phyloP scores from a whole-genome alignment of 2,888 invertebrate genomes.

The Lottia gigantea region DNA sequence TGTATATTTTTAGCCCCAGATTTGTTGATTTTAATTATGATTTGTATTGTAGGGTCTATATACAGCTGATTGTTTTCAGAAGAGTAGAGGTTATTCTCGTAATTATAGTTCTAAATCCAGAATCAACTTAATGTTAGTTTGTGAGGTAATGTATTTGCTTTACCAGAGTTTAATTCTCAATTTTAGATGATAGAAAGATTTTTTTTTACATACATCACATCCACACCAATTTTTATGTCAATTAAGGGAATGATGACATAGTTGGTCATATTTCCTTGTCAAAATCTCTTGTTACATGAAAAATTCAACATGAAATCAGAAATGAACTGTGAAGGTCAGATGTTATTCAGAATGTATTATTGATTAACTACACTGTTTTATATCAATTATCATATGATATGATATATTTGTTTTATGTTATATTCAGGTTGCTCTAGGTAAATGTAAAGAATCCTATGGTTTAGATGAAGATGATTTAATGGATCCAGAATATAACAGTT shows the following conservation, averaged over 20 bases:
- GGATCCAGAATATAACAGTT: constrained; percentile 54
- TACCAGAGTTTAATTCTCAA: no score
- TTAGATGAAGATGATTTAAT: constrained; percentile 46
- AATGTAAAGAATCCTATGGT: constrained; percentile 42
- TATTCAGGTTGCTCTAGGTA: constrained; percentile 63
- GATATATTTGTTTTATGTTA: constrained; percentile 12
- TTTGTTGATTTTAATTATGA: neutral
- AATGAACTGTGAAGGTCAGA: neutral
- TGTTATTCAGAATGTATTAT: neutral
- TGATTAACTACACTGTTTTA: neutral
- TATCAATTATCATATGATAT: neutral
- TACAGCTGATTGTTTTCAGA: constrained; percentile 70
- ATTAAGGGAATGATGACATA: no score
- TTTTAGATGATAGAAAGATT: no score
- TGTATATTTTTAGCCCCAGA: no score
- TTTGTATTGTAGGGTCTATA: constrained; percentile 69
- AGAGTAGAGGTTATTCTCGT: constrained; percentile 68
- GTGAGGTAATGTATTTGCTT: constrained; percentile 66
- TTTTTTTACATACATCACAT: no score
- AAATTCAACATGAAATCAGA: no score
- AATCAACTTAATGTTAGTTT: constrained; percentile 69
- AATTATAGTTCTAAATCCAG: constrained; percentile 53
- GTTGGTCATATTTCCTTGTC: no score
- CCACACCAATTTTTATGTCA: no score
- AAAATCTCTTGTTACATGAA: no score